A percentile compares a stretch with the other conserved stretches of the same genome.
Conservation (phyloP, 2,113 vertebrate genomes). For the Pelobates fuscus region DNA sequence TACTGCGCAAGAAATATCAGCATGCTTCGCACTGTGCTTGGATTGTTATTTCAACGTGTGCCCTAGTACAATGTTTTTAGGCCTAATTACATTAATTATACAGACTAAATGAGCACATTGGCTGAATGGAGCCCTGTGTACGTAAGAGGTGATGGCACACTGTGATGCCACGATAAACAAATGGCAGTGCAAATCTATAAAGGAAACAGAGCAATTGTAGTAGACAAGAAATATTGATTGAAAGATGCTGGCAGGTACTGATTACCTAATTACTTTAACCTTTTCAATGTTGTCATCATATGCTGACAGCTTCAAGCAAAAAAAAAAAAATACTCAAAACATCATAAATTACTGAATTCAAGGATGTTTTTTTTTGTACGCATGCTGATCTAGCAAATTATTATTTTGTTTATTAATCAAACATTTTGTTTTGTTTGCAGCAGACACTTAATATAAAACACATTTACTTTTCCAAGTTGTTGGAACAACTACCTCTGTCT, state of each 20-base stretch:
- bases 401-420: no score
- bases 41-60: not conserved
- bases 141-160: not conserved
- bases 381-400: no score
- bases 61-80: not conserved
- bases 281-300: slow-evolving; percentile 31
- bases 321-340: not conserved
- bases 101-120: not conserved
- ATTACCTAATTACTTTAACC: slow-evolving; percentile 46
- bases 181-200: not conserved
- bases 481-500: no score
- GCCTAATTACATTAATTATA: slow-evolving; percentile 8
- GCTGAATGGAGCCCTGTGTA: not conserved
- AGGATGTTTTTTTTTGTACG: not conserved
- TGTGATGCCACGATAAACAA: slow-evolving; percentile 4
- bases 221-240: slow-evolving; percentile 9
- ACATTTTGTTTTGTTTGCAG: no score
- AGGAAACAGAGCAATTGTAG: not conserved
- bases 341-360: not conserved
- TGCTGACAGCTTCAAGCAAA: slow-evolving; percentile 5
- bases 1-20: no score
- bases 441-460: no score
- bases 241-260: slow-evolving; percentile 35
- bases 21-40: no score
- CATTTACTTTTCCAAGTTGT: no score